Base-by-base conservation (phyloP, 1,140 invertebrate genomes). In the Sinonovacula constricta region DNA sequence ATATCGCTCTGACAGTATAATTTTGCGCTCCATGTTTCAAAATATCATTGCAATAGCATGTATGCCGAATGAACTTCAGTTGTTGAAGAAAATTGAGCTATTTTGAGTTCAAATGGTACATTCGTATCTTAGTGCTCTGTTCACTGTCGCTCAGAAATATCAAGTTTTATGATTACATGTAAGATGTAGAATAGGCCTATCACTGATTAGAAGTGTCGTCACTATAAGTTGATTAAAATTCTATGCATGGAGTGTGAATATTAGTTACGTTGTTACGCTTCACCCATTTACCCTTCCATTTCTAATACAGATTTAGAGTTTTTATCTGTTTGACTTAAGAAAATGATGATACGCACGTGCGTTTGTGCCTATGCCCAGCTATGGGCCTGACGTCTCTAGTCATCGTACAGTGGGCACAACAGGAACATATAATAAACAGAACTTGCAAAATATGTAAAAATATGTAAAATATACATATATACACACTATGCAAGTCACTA, bases 401-500 rank as follows among this genome's bases (percentile, higher is more conserved):
- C 53, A 56, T 56, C 53, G 53, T 56, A 56, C 53, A 56, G 53
- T n/a, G n/a, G n/a, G n/a, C n/a, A n/a, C n/a, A 56, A 56, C 53
- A 56, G n/a, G n/a, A 56, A 56, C 26, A 56, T 56, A 22, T 5
- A 56, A 22, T 56, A 56, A 56, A 56, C 53, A 56, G 53, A 56
- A 56, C 53, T 56, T 56, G 53, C 53, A 56, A 56, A 56, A 56
- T 56, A 56, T 56, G 53, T 56, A 56, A 56, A 56, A 56, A 56
- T 56, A 56, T 56, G 53, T 56, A 56, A 56, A 56, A 56, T 56
- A 56, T 56, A n/a, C 53, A 56, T 56, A n/a, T 56, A 56, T 56
- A 56, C 53, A 56, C 53, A 56, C 53, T n/a, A n/a, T 56, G 53
- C 53, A 56, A 56, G 53, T n/a, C 53, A 56, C 5, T 4, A 7